Evolutionary conservation across 2,113 vertebrate genomes (phyloP).

Genomic region (Acrocephalus arundinaceus): DNA sequence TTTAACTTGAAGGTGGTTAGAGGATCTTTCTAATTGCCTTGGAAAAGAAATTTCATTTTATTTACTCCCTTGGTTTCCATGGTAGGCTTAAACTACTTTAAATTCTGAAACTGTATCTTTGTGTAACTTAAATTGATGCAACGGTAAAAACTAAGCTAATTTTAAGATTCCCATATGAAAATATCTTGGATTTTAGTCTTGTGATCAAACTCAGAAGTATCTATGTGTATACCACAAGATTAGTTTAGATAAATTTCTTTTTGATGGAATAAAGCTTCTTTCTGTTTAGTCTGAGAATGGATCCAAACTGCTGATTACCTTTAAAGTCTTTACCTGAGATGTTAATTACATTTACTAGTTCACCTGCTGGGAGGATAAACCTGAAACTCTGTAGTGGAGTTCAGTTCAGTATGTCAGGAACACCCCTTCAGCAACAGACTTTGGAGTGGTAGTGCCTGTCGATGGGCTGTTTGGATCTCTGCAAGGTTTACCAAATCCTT

Average conservation of each 20-base stretch:
- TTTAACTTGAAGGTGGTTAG: background rate
- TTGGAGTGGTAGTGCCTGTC: background rate
- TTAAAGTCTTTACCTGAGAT: background rate
- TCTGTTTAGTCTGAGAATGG: background rate
- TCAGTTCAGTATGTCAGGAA: background rate
- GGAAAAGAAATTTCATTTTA: background rate
- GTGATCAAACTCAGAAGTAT: background rate
- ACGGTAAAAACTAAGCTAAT: background rate
- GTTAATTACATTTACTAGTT: background rate
- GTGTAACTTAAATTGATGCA: background rate
- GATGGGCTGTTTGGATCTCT: background rate
- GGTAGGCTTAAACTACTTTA: background rate
- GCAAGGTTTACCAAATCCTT: background rate
- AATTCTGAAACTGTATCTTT: background rate
- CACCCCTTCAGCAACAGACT: background rate
- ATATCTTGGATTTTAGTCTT: background rate
- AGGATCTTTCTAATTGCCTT: background rate
- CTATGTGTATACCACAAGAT: background rate
- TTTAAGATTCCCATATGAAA: background rate
- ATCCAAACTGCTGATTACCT: background rate
- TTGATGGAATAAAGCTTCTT: background rate
- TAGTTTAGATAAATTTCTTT: background rate
- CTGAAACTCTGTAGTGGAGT: background rate
- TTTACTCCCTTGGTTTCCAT: background rate
- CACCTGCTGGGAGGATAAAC: background rate